Conservation (phyloP, 2,113 vertebrate genomes). For the Gila orcuttii region DNA sequence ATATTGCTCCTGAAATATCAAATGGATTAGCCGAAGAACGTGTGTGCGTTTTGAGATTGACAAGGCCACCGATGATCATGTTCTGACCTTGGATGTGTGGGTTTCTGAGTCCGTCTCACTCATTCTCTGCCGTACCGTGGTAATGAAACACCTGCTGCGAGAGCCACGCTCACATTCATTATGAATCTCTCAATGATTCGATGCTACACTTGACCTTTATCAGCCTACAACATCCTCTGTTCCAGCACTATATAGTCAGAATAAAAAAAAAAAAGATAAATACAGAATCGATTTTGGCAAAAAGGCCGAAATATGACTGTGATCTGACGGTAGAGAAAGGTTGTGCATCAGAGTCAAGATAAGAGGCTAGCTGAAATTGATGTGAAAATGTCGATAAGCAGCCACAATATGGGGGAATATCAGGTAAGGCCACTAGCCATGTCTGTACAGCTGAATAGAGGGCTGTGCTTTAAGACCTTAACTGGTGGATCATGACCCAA, state of each 20-base stretch:
- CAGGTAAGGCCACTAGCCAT: not conserved
- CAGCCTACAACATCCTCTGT: conserved; percentile 61
- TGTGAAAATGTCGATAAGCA: conserved; percentile 72
- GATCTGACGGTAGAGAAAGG: conserved; percentile 79
- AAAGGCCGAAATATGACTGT: conserved; percentile 78
- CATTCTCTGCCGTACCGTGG: conserved; percentile 43
- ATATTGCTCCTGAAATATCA: conserved; percentile 46
- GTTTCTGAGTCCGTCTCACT: conserved; percentile 55
- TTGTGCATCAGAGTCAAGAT: conserved; percentile 73
- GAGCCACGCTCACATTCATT: conserved; percentile 73
- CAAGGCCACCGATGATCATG: conserved; percentile 51
- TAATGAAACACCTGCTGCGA: conserved; percentile 71
- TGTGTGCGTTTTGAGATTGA: conserved; percentile 54
- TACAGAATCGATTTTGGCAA: conserved; percentile 66
- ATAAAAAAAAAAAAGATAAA: not conserved
- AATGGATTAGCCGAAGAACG: conserved; percentile 59
- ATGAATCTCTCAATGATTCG: conserved; percentile 76
- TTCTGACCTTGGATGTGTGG: conserved; percentile 60
- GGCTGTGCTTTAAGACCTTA: not conserved
- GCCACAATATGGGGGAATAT: conserved; percentile 9
- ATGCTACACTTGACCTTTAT: conserved; percentile 75
- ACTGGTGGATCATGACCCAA: not conserved
- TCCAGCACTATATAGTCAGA: conserved; percentile 42
- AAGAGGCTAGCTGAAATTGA: conserved; percentile 74
- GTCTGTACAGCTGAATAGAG: not conserved